Conservation (phyloP, 2,797 vertebrate genomes). For the Pangasius djambal region DNA sequence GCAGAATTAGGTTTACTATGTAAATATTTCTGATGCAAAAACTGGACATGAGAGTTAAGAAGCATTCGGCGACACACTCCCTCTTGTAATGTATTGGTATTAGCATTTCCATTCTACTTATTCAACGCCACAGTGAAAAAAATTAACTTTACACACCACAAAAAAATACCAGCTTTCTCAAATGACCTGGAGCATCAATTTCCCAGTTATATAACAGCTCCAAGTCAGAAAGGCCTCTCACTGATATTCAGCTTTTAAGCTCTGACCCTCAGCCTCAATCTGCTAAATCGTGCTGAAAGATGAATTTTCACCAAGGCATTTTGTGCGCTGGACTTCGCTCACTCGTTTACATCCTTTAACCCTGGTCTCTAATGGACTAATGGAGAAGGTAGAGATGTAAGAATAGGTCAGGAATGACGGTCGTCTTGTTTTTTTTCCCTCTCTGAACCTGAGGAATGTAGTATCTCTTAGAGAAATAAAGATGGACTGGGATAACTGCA, state of each 20-base stretch:
- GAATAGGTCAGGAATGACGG: background rate
- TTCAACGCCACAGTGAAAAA: background rate
- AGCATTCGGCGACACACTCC: background rate
- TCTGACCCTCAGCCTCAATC: background rate
- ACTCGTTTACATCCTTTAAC: background rate
- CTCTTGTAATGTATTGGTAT: background rate
- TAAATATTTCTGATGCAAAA: background rate
- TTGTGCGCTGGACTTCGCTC: background rate
- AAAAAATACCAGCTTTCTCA: background rate
- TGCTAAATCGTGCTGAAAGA: background rate
- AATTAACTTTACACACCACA: background rate
- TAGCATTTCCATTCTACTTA: background rate
- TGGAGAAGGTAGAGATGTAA: background rate
- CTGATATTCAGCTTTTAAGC: conserved; percentile 20
- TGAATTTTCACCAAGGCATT: background rate
- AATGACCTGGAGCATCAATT: background rate
- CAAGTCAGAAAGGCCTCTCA: background rate
- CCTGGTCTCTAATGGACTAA: conserved; percentile 14
- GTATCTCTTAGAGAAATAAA: background rate
- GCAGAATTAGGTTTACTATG: too few relatives aligned
- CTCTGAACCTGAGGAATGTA: background rate
- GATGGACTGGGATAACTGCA: background rate
- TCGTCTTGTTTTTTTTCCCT: background rate
- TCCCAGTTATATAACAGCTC: background rate
- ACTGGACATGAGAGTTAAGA: background rate